Conservation (phyloP, 37 sponge, comb jelly and placozoan species). For the Oscarella lobularis region DNA sequence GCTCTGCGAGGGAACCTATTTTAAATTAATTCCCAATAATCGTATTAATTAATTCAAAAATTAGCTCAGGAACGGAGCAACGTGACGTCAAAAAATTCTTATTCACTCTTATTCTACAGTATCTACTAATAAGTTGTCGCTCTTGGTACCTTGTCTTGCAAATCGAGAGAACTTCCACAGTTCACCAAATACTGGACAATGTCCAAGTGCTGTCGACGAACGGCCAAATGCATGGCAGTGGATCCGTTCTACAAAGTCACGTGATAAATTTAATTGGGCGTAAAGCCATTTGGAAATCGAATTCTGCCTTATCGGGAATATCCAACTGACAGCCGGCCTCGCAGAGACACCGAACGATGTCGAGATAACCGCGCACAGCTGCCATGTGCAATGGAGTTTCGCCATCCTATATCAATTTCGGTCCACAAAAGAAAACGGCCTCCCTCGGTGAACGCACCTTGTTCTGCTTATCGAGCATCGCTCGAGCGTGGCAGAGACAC, state of each 20-base stretch:
- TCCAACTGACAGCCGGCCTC: slow-evolving; percentile 18
- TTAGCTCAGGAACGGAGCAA: too few species aligned
- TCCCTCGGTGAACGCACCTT: slow-evolving; percentile 31
- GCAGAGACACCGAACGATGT: slow-evolving; percentile 46
- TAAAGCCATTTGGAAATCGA: neutral
- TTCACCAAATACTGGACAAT: slow-evolving; percentile 72
- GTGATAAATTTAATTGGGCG: neutral
- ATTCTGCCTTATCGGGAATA: neutral
- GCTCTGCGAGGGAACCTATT: neutral
- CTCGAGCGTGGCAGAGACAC: slow-evolving; percentile 39
- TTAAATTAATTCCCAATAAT: neutral
- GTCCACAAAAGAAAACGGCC: neutral
- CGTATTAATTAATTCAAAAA: too few species aligned
- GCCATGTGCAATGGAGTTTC: slow-evolving; percentile 74
- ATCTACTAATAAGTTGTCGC: too few species aligned
- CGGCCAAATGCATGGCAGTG: slow-evolving; percentile 55
- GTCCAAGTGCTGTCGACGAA: slow-evolving; percentile 50
- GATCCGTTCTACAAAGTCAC: slow-evolving; percentile 50
- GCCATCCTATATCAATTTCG: slow-evolving; percentile 29
- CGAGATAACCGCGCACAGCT: slow-evolving; percentile 59
- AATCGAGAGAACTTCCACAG: slow-evolving; percentile 30
- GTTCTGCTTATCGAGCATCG: slow-evolving; percentile 31
- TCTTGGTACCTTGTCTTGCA: slow-evolving; percentile 28
- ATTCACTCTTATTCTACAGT: neutral
- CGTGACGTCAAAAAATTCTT: neutral